Percentiles rank a stretch among this genome's conserved stretches.
These are phyloP conservation scores for Halcyon smyrnensis DNA, from an alignment of 2,797 vertebrate species.

Conservation along the genomic window DNA sequence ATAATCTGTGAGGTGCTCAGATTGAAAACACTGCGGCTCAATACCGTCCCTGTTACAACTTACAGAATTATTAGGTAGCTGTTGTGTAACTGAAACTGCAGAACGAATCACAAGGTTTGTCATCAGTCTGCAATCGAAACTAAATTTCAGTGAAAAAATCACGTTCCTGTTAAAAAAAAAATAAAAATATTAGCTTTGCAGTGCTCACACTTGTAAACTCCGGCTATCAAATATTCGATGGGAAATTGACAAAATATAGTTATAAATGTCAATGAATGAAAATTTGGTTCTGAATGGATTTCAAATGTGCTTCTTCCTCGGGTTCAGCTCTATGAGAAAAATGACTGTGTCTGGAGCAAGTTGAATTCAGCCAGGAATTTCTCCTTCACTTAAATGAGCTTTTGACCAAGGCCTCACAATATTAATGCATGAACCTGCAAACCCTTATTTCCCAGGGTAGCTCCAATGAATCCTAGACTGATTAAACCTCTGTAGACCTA, in stretches of 20 bases:
- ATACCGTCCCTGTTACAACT: background rate
- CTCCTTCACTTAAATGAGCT: constrained; percentile 58
- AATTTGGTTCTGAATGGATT: constrained; percentile 45
- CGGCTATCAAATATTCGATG: background rate
- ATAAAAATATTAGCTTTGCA: background rate
- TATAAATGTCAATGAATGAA: constrained; percentile 31
- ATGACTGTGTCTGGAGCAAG: constrained; percentile 28
- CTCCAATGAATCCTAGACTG: constrained; percentile 51
- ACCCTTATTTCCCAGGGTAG: constrained; percentile 59
- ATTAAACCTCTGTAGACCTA: constrained; percentile 61
- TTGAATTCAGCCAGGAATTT: constrained; percentile 46
- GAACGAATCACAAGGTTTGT: constrained; percentile 23
- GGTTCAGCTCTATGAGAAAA: constrained; percentile 24
- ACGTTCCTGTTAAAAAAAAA: background rate
- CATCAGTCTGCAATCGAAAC: constrained; percentile 36
- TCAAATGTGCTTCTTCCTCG: constrained; percentile 7
- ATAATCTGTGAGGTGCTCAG: background rate
- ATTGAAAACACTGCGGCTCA: background rate
- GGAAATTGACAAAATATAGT: constrained; percentile 25
- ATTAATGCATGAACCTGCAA: constrained; percentile 63
- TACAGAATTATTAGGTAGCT: constrained; percentile 16
- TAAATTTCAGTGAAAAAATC: background rate
- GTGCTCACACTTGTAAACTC: background rate
- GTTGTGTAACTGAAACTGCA: constrained; percentile 21
- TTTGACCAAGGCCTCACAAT: constrained; percentile 39